Evolutionary conservation across 2,888 invertebrate genomes (phyloP).

Genomic region (Pachydiplax longipennis): DNA sequence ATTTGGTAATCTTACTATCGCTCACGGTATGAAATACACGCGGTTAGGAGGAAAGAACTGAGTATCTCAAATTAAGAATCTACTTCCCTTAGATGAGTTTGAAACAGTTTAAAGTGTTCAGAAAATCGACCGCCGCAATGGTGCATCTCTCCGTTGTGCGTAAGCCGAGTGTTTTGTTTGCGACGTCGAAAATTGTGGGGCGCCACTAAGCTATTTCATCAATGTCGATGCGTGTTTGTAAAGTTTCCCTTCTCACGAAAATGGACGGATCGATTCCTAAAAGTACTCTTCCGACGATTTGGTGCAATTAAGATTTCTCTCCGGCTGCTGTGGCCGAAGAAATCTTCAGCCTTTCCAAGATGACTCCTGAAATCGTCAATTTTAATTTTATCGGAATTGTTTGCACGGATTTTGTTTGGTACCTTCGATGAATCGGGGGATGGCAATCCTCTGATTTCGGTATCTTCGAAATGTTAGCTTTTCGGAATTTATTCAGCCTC

Average conservation of each 20-base stretch:
- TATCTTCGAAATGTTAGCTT: neutral
- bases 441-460: neutral
- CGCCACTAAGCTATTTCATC: slow-evolving; percentile 21
- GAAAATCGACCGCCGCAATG: neutral
- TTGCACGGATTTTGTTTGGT: neutral
- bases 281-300: neutral
- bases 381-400: neutral
- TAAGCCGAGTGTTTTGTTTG: neutral
- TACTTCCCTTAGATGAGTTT: too few relatives aligned
- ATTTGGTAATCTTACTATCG: too few relatives aligned
- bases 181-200: slow-evolving; percentile 24
- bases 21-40: too few relatives aligned
- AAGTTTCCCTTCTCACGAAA: neutral
- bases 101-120: neutral
- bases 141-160: neutral
- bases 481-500: neutral
- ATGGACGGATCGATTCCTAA: slow-evolving; percentile 6
- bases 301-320: neutral
- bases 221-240: neutral
- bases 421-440: neutral
- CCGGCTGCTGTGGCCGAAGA: neutral
- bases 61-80: too few relatives aligned
- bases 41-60: too few relatives aligned
- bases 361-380: neutral
- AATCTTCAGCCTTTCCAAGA: neutral